Percentiles rank a stretch among this genome's conserved stretches.
Conservation (phyloP, 2,113 vertebrate species). For the Cinclus cinclus region DNA sequence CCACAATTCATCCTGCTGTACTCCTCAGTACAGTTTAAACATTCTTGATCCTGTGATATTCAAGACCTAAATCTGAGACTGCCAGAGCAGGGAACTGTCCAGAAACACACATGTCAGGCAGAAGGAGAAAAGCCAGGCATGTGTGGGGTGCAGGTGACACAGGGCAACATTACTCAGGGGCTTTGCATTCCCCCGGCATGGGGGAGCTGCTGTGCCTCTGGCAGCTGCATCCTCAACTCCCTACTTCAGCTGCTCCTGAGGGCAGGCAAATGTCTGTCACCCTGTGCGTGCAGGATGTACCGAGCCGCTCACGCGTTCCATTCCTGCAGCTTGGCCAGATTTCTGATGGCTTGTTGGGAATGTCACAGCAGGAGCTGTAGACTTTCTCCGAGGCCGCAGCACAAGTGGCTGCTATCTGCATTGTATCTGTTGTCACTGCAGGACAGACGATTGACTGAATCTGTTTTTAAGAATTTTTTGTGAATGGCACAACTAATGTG, state of each 20-base stretch:
- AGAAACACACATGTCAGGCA: neutral
- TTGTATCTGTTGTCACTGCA: neutral
- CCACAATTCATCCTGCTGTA: neutral
- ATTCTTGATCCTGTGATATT: neutral
- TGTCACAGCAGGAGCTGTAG: neutral
- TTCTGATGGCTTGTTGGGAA: neutral
- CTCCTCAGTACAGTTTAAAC: neutral
- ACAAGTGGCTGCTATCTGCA: neutral
- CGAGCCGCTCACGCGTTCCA: neutral
- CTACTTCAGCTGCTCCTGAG: conserved; percentile 55
- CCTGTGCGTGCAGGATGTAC: neutral
- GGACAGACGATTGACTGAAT: neutral
- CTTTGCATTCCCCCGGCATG: conserved; percentile 18
- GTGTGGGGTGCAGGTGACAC: neutral
- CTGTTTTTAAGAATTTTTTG: neutral
- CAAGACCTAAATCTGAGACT: neutral
- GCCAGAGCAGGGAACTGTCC: neutral
- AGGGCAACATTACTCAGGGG: conserved; percentile 7
- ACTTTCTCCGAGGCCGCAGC: neutral
- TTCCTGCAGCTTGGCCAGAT: neutral
- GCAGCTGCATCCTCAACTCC: conserved; percentile 56
- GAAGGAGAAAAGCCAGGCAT: neutral
- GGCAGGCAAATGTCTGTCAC: neutral
- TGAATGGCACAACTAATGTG: neutral
- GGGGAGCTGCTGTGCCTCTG: neutral